Base-by-base conservation (phyloP, 2,888 invertebrate genomes). In the Andrena hattorfiana region DNA sequence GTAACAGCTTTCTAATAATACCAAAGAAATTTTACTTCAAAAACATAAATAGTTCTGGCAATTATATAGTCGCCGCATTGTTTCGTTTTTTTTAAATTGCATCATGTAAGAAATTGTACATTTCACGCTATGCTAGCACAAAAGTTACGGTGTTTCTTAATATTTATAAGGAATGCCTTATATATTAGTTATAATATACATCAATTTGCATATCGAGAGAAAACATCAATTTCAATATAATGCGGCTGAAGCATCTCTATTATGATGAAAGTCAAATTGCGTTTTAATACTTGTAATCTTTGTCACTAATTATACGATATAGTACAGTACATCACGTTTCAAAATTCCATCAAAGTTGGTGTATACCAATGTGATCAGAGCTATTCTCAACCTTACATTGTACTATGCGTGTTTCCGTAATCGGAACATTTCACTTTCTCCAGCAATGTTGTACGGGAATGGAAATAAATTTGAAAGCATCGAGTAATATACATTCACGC, bases 221-320 rank as follows among this genome's bases (percentile, higher is more conserved):
- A 82, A 82, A 82, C 76, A 80, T 76, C 23, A 79, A 26, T 76
- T 59, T 67, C 20, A 42, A 30, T 67, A 60, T n/a, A 49, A 68
- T 75, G 49, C 56, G 48, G 66, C 7, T 66, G 42, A 83, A 51
- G 30, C 60, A 28, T n/a, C n/a, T n/a, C n/a, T 81, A 51, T 28
- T 74, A 54, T 69, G 35, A 26, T 56, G 42, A 63, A 62, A 81
- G 23, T 68, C 32, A n/a, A 78, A 64, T 56, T 16, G 20, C 67
- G 51, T 42, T 62, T 70, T 20, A 60, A 62, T 63, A 63, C 23
- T 63, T 63, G 26, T 32, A 68, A 26, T 67, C 62, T 35, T 48
- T 30, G 5, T 64, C 48, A 80, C 70, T 42, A 32, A 60, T 51
- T 35, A 54, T 59, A 28, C 30, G 1, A 68, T 69, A 20, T 30